These are phyloP conservation scores for Syrrhaptes paradoxus DNA, from an alignment of 2,113 vertebrate species.

Conservation along the genomic window DNA sequence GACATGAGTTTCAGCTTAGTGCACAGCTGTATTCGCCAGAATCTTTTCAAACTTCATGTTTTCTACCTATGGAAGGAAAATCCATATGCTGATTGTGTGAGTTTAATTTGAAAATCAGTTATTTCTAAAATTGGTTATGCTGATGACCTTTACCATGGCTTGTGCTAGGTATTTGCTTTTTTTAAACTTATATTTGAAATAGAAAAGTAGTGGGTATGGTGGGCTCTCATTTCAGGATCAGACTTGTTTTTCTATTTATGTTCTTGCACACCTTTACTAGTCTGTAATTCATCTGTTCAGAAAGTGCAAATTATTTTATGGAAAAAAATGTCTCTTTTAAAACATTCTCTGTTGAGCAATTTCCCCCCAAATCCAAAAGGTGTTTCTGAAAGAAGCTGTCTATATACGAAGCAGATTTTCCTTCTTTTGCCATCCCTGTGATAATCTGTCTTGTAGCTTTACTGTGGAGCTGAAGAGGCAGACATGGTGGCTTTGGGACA, in stretches of 20 bases:
- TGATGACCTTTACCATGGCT: slow-evolving; percentile 1
- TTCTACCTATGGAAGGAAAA: neutral
- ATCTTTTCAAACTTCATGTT: neutral
- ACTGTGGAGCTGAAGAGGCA: neutral
- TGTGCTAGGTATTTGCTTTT: neutral
- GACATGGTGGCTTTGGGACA: accelerated
- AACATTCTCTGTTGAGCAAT: neutral
- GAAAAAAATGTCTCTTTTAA: neutral
- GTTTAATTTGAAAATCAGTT: slow-evolving; percentile 24
- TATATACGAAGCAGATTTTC: accelerated
- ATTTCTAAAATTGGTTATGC: neutral
- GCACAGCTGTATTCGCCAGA: neutral
- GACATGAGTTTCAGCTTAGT: neutral
- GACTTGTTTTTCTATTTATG: neutral
- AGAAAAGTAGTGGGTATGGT: neutral
- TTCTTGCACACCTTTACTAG: neutral
- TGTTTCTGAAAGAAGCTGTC: neutral
- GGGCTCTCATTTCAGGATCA: neutral
- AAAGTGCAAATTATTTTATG: neutral
- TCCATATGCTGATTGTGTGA: neutral
- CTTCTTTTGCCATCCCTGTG: neutral
- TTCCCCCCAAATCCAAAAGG: neutral
- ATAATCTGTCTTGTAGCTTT: neutral
- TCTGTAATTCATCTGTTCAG: neutral
- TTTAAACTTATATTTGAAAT: neutral